Conservation (phyloP, 1,140 invertebrate species). For the Orchesella cincta region DNA sequence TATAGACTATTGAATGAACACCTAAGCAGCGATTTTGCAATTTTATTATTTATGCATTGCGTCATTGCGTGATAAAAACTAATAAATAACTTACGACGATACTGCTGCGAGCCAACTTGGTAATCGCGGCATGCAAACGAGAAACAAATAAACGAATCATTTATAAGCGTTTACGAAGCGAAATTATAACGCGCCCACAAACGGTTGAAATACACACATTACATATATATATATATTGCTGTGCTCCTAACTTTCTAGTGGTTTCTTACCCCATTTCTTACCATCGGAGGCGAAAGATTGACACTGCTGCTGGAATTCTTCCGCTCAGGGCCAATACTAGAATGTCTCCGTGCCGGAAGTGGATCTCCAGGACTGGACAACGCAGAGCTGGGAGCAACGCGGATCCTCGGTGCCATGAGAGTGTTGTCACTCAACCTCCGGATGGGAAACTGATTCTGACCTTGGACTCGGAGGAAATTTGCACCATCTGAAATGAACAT, state of each 20-base stretch:
- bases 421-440: slow-evolving; percentile 65
- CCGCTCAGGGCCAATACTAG: slow-evolving; percentile 83
- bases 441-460: slow-evolving; percentile 35
- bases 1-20: too few relatives aligned
- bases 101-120: slow-evolving; percentile 18
- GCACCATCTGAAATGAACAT: slow-evolving; percentile 57
- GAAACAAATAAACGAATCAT: neutral
- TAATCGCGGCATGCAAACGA: slow-evolving; percentile 1
- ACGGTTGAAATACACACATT: neutral
- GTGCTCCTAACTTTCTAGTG: too few relatives aligned
- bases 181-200: neutral
- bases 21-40: too few relatives aligned
- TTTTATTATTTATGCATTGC: too few relatives aligned
- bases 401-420: slow-evolving; percentile 84
- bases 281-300: slow-evolving; percentile 82
- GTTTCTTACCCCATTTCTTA: slow-evolving; percentile 52
- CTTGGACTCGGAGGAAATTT: slow-evolving; percentile 34
- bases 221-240: too few relatives aligned
- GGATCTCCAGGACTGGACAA: slow-evolving; percentile 73
- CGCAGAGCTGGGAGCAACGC: slow-evolving; percentile 78
- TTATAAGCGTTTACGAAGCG: neutral
- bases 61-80: too few relatives aligned
- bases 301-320: slow-evolving; percentile 70
- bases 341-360: slow-evolving; percentile 80
- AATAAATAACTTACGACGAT: slow-evolving; percentile 28